phyloP scores from a whole-genome alignment of 1,140 invertebrate genomes.

The Cyphomyrmex costatus region DNA sequence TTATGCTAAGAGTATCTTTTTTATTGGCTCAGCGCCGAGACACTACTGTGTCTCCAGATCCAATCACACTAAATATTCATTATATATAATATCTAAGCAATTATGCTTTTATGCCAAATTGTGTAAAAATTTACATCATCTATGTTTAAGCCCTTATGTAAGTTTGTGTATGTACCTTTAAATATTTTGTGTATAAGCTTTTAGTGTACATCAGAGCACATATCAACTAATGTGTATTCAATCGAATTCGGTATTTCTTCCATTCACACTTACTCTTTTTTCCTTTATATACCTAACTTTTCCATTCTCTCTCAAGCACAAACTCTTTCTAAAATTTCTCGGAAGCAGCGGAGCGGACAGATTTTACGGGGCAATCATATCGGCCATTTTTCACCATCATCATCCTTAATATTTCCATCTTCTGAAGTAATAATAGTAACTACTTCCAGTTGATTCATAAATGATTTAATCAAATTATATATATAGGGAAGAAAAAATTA shows the following conservation, averaged over 20 bases:
- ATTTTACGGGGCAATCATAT: constrained; percentile 76
- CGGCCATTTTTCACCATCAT: constrained; percentile 71
- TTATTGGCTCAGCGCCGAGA: too few species aligned
- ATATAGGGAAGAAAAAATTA: constrained; percentile 33
- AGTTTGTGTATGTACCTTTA: not conserved
- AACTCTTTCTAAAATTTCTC: constrained; percentile 75
- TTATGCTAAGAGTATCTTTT: constrained; percentile 9
- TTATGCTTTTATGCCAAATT: constrained; percentile 26
- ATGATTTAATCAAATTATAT: constrained; percentile 46
- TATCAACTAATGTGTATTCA: constrained; percentile 27
- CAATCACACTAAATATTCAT: not conserved
- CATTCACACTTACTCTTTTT: constrained; percentile 42
- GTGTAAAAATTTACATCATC: constrained; percentile 25
- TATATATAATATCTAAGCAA: constrained; percentile 6
- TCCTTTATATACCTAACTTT: not conserved
- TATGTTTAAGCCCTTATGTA: not conserved
- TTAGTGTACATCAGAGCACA: constrained; percentile 23
- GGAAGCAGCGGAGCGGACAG: constrained; percentile 83
- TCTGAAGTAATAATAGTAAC: constrained; percentile 21
- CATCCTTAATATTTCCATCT: constrained; percentile 38
- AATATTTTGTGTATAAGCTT: constrained; percentile 13
- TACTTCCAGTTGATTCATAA: constrained; percentile 24
- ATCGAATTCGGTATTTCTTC: constrained; percentile 36
- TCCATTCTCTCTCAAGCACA: constrained; percentile 71
- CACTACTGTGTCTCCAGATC: too few species aligned